Conservation (phyloP, 2,797 vertebrate genomes). For the Hemitrygon akajei region DNA sequence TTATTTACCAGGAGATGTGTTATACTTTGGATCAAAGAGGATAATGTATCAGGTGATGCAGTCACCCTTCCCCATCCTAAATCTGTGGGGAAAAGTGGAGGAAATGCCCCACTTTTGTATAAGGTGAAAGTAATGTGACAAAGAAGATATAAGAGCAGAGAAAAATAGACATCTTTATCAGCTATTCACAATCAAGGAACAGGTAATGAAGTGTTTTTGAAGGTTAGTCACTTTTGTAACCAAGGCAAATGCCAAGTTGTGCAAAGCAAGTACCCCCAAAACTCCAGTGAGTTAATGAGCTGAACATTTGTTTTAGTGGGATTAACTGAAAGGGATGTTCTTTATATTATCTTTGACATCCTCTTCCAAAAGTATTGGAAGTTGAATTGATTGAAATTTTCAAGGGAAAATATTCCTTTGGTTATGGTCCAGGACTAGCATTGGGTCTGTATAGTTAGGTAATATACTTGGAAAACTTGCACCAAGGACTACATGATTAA, state of each 20-base stretch:
- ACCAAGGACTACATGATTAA: too few relatives aligned
- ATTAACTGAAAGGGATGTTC: background rate
- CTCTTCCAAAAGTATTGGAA: background rate
- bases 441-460: too few relatives aligned
- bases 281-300: background rate
- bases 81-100: background rate
- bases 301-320: background rate
- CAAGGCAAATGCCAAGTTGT: background rate
- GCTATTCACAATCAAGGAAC: too few relatives aligned
- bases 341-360: too few relatives aligned
- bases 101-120: background rate
- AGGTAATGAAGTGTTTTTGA: background rate
- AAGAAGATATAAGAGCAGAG: background rate
- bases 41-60: background rate
- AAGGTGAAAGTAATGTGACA: background rate
- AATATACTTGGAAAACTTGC: too few relatives aligned
- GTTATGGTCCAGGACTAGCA: too few relatives aligned
- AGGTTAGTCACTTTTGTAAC: background rate
- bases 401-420: too few relatives aligned
- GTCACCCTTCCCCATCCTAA: background rate
- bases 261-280: background rate
- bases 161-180: background rate
- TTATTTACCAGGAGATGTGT: too few relatives aligned
- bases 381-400: too few relatives aligned
- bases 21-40: background rate